A percentile compares a stretch with the other conserved stretches of the same genome.
phyloP scores from a whole-genome alignment of 1,140 invertebrate species.

The Camponotus pennsylvanicus region DNA sequence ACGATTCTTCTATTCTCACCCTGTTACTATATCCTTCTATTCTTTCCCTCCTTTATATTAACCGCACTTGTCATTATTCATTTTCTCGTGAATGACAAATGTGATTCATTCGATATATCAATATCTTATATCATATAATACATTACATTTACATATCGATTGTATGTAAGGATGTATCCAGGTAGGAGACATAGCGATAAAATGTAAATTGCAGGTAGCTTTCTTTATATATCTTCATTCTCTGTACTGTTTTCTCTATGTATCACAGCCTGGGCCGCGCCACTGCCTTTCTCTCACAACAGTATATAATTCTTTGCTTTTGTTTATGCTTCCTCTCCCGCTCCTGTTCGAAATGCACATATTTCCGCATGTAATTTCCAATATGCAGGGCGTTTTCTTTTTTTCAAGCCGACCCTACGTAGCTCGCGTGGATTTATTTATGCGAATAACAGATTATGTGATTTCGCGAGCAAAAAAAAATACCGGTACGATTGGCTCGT shows the following conservation, averaged over 20 bases:
- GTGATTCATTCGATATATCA: constrained; percentile 50
- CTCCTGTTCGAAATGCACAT: neutral
- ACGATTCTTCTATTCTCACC: constrained; percentile 3
- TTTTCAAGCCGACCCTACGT: constrained; percentile 14
- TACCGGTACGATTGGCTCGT: neutral
- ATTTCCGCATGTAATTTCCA: neutral
- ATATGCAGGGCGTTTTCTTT: constrained; percentile 15
- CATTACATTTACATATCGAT: constrained; percentile 84
- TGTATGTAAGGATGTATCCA: constrained; percentile 81
- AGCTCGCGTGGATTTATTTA: neutral
- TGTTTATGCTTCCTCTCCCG: constrained; percentile 1
- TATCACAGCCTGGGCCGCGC: constrained; percentile 86
- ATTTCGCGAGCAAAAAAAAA: neutral
- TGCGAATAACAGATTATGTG: neutral
- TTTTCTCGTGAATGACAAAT: constrained; percentile 26
- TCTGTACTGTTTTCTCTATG: constrained; percentile 85
- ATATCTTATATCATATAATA: constrained; percentile 78
- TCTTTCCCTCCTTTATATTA: neutral
- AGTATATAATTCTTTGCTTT: constrained; percentile 15
- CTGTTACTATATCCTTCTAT: constrained; percentile 6
- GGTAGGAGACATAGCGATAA: constrained; percentile 81
- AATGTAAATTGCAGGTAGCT: constrained; percentile 83
- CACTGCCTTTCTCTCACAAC: constrained; percentile 80
- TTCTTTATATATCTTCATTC: constrained; percentile 82
- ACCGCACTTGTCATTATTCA: constrained; percentile 4